Conservation (phyloP, 2,113 vertebrate genomes). For the Psephotus haematonotus region DNA sequence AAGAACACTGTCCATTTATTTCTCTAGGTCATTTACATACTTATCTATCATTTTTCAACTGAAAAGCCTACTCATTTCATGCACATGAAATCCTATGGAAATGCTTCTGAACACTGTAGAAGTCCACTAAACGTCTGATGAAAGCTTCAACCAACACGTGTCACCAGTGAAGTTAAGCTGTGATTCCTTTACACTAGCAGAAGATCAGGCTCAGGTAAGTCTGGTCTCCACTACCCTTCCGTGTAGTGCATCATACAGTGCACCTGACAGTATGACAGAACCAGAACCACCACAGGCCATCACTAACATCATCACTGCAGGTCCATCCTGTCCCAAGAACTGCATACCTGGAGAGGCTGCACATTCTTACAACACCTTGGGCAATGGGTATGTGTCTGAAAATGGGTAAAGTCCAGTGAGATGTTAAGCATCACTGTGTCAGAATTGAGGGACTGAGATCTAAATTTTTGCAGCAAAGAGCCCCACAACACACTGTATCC, state of each 20-base stretch:
- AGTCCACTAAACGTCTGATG: not conserved
- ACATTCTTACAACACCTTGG: not conserved
- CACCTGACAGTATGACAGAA: not conserved
- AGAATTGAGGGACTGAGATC: not conserved
- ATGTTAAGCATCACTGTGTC: not conserved
- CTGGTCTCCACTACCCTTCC: not conserved
- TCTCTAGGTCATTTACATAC: not conserved
- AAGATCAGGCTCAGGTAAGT: not conserved
- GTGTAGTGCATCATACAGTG: rapidly evolving
- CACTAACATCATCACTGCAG: not conserved
- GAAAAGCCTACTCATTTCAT: not conserved
- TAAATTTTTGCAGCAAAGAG: not conserved
- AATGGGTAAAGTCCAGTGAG: not conserved
- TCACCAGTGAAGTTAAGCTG: not conserved
- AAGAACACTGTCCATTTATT: not conserved
- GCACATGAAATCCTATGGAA: not conserved
- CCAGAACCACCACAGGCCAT: not conserved
- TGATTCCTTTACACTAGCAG: not conserved
- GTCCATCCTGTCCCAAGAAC: not conserved
- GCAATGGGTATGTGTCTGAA: not conserved
- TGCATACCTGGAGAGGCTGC: not conserved
- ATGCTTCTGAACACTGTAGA: not conserved
- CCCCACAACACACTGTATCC: not conserved
- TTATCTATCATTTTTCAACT: not conserved
- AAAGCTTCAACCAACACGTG: not conserved